These are phyloP conservation scores for Sussaba pulchella DNA, from an alignment of 2,888 invertebrate genomes.

Conservation along the genomic window DNA sequence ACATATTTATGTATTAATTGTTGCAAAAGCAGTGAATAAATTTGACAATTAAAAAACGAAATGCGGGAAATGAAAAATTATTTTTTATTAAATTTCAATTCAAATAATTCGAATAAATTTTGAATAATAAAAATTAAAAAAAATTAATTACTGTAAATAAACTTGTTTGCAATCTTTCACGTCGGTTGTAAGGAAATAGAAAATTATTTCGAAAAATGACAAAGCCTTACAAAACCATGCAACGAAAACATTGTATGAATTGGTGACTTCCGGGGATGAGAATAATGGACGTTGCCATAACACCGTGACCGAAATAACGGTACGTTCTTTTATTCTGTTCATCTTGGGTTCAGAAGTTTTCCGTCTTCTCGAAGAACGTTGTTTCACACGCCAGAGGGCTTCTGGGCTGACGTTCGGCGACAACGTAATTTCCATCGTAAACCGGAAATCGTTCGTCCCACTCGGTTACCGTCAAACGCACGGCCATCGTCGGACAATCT, in stretches of 20 bases:
- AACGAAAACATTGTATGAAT: constrained; percentile 19
- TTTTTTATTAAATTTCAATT: no score
- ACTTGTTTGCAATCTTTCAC: no score
- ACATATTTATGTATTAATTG: no score
- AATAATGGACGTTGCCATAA: constrained; percentile 34
- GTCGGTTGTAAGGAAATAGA: no score
- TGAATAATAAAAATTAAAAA: no score
- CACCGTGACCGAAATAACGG: constrained; percentile 35
- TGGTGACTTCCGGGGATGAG: constrained; percentile 20
- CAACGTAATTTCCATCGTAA: constrained; percentile 75
- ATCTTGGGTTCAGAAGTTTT: constrained; percentile 31
- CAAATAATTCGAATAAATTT: no score
- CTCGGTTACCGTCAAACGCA: constrained; percentile 66
- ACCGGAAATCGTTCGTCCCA: constrained; percentile 71
- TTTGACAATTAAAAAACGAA: no score
- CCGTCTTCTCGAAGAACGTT: constrained; percentile 61
- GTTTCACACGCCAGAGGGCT: constrained; percentile 76
- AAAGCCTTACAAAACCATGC: background rate
- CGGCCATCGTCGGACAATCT: constrained; percentile 72
- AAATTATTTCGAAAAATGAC: constrained; percentile 5
- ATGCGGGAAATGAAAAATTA: no score
- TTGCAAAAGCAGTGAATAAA: no score
- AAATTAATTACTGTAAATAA: no score
- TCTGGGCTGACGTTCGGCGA: constrained; percentile 75
- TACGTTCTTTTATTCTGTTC: background rate